Base-by-base conservation (phyloP, 2,888 invertebrate genomes). In the Standfussiana lucernea region DNA sequence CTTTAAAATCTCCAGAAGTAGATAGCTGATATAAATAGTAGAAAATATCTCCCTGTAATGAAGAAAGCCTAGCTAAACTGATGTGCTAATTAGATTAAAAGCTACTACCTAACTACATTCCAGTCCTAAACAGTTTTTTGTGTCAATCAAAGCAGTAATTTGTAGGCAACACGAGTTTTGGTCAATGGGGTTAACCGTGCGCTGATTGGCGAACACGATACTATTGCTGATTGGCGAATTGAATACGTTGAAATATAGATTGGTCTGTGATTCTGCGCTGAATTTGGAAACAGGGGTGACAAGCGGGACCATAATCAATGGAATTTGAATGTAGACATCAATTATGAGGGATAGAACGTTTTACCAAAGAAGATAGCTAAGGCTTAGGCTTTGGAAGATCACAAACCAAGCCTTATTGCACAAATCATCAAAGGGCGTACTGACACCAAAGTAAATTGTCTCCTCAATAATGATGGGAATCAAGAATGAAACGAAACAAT, bases 111-210 rank as follows among this genome's bases (percentile, higher is more conserved):
- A 21, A 67, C 35, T 40, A 15, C 78, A 83, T 80, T 78, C 66
- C 62, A 24, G 56, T 40, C 42, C 79, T 21, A 72, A 79, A 72
- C 53, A 42, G 32, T 61, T 69, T 83, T 83, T 83, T 70, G 53
- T 66, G 71, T 85, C 71, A 71, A 53, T 68, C 67, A 75, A 70
- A 37, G 24, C 56, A 65, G 67, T 80, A 56, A 71, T 67, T 79
- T 82, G 66, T 67, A 81, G 45, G 64, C 71, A 47, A 53, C 68
- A 28, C 66, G 21, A 40, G 32, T 71, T 74, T 82, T 82, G 82
- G 82, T 81, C 80, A 79, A 84, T 68, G 70, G 53, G 81, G 75
- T 50, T 84, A 80, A 42, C 47, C 68, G 82, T 81, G 73, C n/a
- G 56, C n/a, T 75, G 64, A 82, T 85, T 85, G 68, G 53, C 35